Evolutionary conservation across 2,888 invertebrate species (phyloP), one percentile per base, ranked within the genome.

Genomic region (Thymelicus lineola): DNA sequence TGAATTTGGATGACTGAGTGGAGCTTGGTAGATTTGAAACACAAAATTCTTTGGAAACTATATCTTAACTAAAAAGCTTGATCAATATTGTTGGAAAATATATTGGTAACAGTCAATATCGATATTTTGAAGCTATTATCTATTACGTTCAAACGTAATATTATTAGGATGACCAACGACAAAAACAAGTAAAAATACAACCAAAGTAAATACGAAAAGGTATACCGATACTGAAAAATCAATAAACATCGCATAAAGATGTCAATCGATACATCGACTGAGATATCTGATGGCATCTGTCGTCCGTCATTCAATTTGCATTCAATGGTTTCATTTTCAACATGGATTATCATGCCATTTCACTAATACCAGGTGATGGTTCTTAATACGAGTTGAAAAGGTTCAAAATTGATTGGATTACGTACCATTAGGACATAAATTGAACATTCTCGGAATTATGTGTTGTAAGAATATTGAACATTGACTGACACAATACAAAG

Each of bases 251-350:
- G 48, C 59, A 68, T 73, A 67, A 50, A 69, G 66, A 57, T 70
- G 70, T 72, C 72, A 62, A 68, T 63, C 63, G 58, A 66, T 63
- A 17, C 57, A 58, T 12, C 36, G 48, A 58, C 46, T 63, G 48
- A 63, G 57, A 72, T 72, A 74, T 72, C 74, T 58, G 70, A 63
- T 46, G 72, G 58, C 50, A 65, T 73, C 74, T 68, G 74, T 74
- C 72, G 74, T 75, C 70, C 73, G 72, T 73, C 71, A 66, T 57
- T 61, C 61, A 36, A 80, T 80, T 80, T 77, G 79, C 80, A 80
- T 80, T 78, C 73, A 80, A 80, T 80, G 76, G 74, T 74, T 74
- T 75, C 70, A 66, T 74, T 75, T 74, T 71, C 70, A 66, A 72
- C 63, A 61, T 58, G 63, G 67, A n/a, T 10, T 38, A 50, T 48